These are phyloP conservation scores for Campoletis raptor DNA, from an alignment of 2,888 invertebrate species.

Conservation along the genomic window DNA sequence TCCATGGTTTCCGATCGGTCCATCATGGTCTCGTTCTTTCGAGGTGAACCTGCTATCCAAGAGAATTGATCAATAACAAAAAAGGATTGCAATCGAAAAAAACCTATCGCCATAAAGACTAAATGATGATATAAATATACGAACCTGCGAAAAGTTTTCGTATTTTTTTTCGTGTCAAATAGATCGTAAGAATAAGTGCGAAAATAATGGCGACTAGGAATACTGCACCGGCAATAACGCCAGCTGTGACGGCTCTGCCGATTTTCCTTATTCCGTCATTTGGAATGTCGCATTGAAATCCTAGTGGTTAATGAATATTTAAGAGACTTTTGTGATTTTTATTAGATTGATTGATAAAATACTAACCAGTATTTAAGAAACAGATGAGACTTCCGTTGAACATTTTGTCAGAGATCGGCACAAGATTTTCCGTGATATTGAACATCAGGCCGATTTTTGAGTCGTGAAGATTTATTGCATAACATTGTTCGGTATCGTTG, in stretches of 20 bases:
- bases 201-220: neutral
- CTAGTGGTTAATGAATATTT: neutral
- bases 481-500: neutral
- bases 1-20: slow-evolving; percentile 57
- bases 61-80: neutral
- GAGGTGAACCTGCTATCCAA: neutral
- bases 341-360: neutral
- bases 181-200: neutral
- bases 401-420: neutral
- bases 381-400: slow-evolving; percentile 17
- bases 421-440: neutral
- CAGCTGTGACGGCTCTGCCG: neutral
- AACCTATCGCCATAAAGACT: neutral
- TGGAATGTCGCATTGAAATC: slow-evolving; percentile 8
- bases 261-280: neutral
- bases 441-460: neutral
- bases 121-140: neutral
- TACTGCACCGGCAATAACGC: slow-evolving; percentile 2
- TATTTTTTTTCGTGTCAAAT: slow-evolving; percentile 12
- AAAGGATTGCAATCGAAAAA: neutral
- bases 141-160: slow-evolving; percentile 1
- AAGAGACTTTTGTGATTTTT: neutral
- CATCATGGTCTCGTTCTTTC: slow-evolving; percentile 48
- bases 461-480: neutral
- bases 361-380: slow-evolving; percentile 32